Percentiles rank a stretch among this genome's conserved stretches.
phyloP scores from a whole-genome alignment of 2,888 invertebrate genomes.

The Oxyteleia sp. region DNA sequence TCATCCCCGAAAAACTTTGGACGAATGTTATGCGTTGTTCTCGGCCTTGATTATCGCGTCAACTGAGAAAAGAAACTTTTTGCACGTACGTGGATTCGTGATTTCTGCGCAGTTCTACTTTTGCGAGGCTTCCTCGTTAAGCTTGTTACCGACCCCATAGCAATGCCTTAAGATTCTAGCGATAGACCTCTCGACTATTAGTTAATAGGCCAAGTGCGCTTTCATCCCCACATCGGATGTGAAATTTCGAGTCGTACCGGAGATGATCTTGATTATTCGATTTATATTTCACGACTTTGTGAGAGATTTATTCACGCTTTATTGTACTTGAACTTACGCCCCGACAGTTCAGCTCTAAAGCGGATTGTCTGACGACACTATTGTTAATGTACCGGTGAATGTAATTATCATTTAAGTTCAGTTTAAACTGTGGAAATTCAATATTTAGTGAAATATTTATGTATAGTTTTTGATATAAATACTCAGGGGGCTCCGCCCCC shows the following conservation, averaged over 20 bases:
- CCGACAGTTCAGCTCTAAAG: too few species aligned
- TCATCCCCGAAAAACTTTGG: neutral
- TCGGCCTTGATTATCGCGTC: slow-evolving; percentile 44
- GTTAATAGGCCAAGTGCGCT: slow-evolving; percentile 29
- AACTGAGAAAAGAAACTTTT: slow-evolving; percentile 43
- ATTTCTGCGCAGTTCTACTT: slow-evolving; percentile 56
- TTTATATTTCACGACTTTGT: too few species aligned
- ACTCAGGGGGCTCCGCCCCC: too few species aligned
- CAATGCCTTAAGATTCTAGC: slow-evolving; percentile 72
- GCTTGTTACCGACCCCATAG: slow-evolving; percentile 82
- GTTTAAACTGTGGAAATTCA: too few species aligned
- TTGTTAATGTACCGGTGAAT: too few species aligned
- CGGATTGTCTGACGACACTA: too few species aligned
- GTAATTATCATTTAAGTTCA: too few species aligned
- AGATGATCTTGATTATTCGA: neutral
- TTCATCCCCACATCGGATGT: neutral
- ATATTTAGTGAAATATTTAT: too few species aligned
- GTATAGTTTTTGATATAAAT: too few species aligned
- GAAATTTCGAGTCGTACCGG: neutral
- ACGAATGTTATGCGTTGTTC: slow-evolving; percentile 37
- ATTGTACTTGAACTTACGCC: neutral
- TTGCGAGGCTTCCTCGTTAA: slow-evolving; percentile 82
- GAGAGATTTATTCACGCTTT: too few species aligned
- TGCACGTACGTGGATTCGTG: slow-evolving; percentile 5
- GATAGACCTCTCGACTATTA: slow-evolving; percentile 13